Conservation (phyloP, 2,113 vertebrate species). For the Nesoenas mayeri region DNA sequence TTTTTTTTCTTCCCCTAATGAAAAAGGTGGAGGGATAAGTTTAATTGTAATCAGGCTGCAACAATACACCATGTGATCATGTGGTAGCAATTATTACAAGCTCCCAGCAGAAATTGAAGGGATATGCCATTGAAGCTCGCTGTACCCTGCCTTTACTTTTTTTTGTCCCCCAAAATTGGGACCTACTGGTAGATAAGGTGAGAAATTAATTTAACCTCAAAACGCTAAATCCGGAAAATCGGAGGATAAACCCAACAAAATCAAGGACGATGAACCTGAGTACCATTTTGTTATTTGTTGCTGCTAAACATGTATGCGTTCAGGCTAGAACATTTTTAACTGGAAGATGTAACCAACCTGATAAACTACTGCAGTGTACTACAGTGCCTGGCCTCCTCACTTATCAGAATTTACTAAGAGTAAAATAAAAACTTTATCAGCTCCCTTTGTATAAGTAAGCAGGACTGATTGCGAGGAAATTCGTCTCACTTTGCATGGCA, state of each 20-base stretch:
- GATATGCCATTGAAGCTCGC: neutral
- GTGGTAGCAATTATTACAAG: slow-evolving; percentile 68
- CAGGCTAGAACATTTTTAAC: neutral
- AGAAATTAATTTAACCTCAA: neutral
- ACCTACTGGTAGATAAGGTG: neutral
- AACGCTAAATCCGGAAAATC: neutral
- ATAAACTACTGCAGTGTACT: neutral
- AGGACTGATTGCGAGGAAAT: neutral
- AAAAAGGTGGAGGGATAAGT: slow-evolving; percentile 57
- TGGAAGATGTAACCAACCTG: neutral
- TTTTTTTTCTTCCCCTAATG: slow-evolving; percentile 1
- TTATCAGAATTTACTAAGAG: neutral
- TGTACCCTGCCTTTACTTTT: neutral
- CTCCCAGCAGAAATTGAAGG: slow-evolving; percentile 35
- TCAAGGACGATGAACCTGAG: neutral
- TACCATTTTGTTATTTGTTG: neutral
- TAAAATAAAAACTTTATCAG: neutral
- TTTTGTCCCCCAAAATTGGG: neutral
- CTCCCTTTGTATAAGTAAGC: neutral
- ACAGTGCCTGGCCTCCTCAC: neutral
- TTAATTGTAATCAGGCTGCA: slow-evolving; percentile 67
- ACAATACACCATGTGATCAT: slow-evolving; percentile 65
- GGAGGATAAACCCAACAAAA: neutral
- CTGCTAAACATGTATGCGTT: neutral
- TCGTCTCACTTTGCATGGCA: neutral